Percentiles rank a stretch among this genome's conserved stretches.
Conservation (phyloP, 2,888 invertebrate genomes). For the Xanthia togata region DNA sequence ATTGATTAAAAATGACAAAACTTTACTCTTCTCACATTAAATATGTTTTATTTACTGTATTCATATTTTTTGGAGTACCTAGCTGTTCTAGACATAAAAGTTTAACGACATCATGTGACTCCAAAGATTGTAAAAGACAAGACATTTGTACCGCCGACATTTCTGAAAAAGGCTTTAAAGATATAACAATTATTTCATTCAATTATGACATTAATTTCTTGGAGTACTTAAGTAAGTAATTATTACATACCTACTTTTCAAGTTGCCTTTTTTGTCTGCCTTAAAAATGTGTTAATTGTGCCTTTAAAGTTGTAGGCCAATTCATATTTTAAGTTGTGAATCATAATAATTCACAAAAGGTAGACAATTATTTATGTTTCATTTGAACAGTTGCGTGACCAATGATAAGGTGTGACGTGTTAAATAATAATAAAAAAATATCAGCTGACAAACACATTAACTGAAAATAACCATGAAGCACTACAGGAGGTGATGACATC, state of each 20-base stretch:
- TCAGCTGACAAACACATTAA: constrained; percentile 10
- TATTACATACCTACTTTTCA: background rate
- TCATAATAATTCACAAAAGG: constrained; percentile 21
- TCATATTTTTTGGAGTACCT: background rate
- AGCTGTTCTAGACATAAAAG: background rate
- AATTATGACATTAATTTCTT: constrained; percentile 38
- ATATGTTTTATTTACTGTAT: background rate
- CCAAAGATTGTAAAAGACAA: background rate
- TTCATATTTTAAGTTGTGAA: constrained; percentile 27
- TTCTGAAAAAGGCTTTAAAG: constrained; percentile 21
- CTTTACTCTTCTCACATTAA: background rate
- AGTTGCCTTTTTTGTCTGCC: background rate
- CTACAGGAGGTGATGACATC: background rate
- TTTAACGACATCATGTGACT: background rate
- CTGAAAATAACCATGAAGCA: constrained; percentile 12
- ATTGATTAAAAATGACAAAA: background rate
- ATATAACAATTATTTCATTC: constrained; percentile 22
- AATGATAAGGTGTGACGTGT: constrained; percentile 33
- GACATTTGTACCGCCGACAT: background rate
- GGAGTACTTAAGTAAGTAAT: constrained; percentile 9
- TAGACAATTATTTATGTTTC: constrained; percentile 24
- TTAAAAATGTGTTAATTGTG: constrained; percentile 23
- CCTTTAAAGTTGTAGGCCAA: background rate
- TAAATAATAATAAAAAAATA: constrained; percentile 26
- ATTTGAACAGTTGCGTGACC: constrained; percentile 48